phyloP scores from a whole-genome alignment of 2,888 invertebrate genomes.

The Drosophila dives region DNA sequence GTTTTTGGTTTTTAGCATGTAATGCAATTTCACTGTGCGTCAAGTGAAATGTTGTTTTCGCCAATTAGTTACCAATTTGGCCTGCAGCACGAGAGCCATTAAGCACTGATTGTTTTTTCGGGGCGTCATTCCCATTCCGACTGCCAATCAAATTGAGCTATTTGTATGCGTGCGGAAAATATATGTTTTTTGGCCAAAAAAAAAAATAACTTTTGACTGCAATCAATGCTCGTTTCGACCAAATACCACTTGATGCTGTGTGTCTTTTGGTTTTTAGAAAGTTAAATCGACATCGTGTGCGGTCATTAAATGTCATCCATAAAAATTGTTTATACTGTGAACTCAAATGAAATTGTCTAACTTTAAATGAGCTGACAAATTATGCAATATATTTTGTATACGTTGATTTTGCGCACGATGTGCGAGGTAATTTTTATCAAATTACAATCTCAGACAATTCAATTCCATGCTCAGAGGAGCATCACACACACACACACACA shows the following conservation, averaged over 20 bases:
- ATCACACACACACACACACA: conserved; percentile 6
- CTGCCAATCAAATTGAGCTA: conserved; percentile 64
- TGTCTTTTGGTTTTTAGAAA: conserved; percentile 57
- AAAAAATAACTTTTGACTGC: conserved; percentile 21
- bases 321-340: conserved; percentile 46
- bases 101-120: conserved; percentile 64
- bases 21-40: conserved; percentile 63
- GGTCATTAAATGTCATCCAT: conserved; percentile 56
- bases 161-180: conserved; percentile 66
- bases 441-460: conserved; percentile 50
- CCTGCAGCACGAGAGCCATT: conserved; percentile 57
- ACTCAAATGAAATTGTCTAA: conserved; percentile 53
- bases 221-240: conserved; percentile 30
- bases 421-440: conserved; percentile 33
- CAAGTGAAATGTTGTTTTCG: conserved; percentile 75
- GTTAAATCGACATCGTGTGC: conserved; percentile 46
- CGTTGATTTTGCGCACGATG: conserved; percentile 6
- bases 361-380: conserved; percentile 41
- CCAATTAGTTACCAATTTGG: conserved; percentile 76
- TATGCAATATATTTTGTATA: conserved; percentile 53
- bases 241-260: conserved; percentile 38
- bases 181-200: conserved; percentile 31
- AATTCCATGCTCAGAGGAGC: conserved; percentile 44
- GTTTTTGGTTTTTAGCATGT: neutral
- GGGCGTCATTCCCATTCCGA: conserved; percentile 52